Evolutionary conservation across 1,140 invertebrate species (phyloP).

Genomic region (Lepidurus apus): DNA sequence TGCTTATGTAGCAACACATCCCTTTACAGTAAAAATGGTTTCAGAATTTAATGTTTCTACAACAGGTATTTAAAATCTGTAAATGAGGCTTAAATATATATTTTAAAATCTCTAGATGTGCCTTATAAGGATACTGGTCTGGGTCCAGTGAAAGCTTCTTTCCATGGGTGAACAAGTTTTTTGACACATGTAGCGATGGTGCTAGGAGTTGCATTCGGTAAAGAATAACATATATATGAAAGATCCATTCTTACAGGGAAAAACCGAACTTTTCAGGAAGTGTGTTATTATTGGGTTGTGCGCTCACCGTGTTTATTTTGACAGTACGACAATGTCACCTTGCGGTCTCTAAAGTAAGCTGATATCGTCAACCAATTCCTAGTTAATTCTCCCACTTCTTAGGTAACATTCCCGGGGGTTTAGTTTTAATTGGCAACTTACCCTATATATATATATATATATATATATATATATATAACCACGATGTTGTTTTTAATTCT

Average conservation of each 20-base stretch:
- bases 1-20: no score
- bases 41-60: no score
- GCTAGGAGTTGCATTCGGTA: neutral
- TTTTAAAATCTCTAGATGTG: neutral
- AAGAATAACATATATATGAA: neutral
- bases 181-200: neutral
- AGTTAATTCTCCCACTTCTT: neutral
- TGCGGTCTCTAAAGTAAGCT: neutral
- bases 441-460: no score
- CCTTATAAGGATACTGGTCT: neutral
- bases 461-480: no score
- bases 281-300: neutral
- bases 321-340: neutral
- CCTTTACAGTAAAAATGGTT: no score
- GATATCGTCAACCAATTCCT: neutral
- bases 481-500: no score
- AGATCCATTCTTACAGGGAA: neutral
- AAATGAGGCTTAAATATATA: no score
- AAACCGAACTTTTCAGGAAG: neutral
- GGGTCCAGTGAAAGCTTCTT: neutral
- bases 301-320: neutral
- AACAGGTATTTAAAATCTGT: no score
- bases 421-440: neutral
- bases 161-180: neutral
- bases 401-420: neutral